These are phyloP conservation scores for Hoplodrina blanda DNA, from an alignment of 2,888 invertebrate species.

Conservation along the genomic window DNA sequence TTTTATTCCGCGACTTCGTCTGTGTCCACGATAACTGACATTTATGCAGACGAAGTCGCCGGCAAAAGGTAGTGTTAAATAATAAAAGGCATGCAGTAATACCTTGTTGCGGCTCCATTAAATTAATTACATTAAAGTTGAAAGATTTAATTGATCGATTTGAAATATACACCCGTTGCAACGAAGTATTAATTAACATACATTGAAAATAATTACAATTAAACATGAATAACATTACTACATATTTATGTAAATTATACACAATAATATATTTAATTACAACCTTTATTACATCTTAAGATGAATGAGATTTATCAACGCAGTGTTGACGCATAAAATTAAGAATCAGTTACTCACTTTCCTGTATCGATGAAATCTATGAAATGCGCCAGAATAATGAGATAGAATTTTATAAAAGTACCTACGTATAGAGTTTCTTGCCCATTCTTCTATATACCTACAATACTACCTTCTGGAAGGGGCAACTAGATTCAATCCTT, in stretches of 20 bases:
- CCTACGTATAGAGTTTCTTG: too few species aligned
- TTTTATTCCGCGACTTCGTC: too few species aligned
- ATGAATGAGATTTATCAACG: not conserved
- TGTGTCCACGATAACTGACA: too few species aligned
- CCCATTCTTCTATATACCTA: too few species aligned
- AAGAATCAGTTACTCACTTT: not conserved
- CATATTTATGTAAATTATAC: slow-evolving; percentile 29
- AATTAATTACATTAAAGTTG: slow-evolving; percentile 13
- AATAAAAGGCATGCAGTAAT: too few species aligned
- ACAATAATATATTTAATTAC: not conserved
- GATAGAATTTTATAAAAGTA: too few species aligned
- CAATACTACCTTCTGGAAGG: too few species aligned
- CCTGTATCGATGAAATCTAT: not conserved
- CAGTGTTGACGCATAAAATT: not conserved
- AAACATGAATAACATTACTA: slow-evolving; percentile 19
- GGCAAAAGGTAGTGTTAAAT: too few species aligned
- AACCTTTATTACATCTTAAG: not conserved
- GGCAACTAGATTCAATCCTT: too few species aligned
- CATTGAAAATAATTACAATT: slow-evolving; percentile 13
- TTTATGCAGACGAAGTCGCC: too few species aligned
- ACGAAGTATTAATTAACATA: slow-evolving; percentile 22
- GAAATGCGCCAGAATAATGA: too few species aligned
- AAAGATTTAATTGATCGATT: slow-evolving; percentile 17
- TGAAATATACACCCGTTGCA: slow-evolving; percentile 27
- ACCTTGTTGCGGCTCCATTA: not conserved